A percentile compares a stretch with the other conserved stretches of the same genome.
These are phyloP conservation scores for Zosterops borbonicus DNA, from an alignment of 2,113 vertebrate genomes.

Conservation along the genomic window DNA sequence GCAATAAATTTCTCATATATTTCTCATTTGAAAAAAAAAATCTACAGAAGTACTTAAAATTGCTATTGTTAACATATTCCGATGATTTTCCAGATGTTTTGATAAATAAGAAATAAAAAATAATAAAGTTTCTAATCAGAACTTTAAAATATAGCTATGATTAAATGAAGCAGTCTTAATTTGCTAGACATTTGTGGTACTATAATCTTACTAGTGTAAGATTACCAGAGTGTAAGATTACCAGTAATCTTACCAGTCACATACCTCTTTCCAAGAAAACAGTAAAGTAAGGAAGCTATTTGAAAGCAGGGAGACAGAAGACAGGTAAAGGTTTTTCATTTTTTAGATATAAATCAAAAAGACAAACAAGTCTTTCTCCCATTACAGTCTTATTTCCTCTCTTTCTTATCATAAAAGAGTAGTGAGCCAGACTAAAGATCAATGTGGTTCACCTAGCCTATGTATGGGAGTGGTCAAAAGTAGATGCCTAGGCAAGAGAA, in stretches of 20 bases:
- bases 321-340: not conserved
- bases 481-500: not conserved
- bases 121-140: not conserved
- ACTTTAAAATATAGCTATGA: not conserved
- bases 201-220: not conserved
- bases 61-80: not conserved
- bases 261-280: conserved; percentile 56
- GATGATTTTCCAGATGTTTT: not conserved
- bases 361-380: not conserved
- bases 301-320: conserved; percentile 43
- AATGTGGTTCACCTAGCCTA: not conserved
- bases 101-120: not conserved
- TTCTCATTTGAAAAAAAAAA: not conserved
- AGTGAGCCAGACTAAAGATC: not conserved
- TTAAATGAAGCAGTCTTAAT: not conserved
- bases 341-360: not conserved
- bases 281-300: conserved; percentile 51
- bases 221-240: not conserved
- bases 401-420: not conserved
- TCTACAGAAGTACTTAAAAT: not conserved
- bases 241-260: conserved; percentile 20
- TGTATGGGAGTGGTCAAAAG: not conserved
- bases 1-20: not conserved
- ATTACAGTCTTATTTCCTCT: not conserved
- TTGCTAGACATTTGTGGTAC: not conserved